Percentiles rank a stretch among this genome's conserved stretches.
phyloP scores from a whole-genome alignment of 1,140 invertebrate genomes.

The Drosophila willistoni region DNA sequence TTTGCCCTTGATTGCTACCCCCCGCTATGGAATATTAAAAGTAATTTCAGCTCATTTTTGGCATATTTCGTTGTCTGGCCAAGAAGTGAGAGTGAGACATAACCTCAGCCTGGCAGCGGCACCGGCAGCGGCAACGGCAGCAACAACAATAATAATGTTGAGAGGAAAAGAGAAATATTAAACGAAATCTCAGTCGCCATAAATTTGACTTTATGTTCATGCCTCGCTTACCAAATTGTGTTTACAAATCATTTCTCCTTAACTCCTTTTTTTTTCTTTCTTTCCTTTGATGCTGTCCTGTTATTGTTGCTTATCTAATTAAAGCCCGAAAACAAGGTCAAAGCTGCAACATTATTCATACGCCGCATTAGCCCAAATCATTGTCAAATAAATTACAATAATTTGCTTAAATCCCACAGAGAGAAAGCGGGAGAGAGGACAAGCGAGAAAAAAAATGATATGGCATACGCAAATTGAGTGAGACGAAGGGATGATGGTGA shows the following conservation, averaged over 20 bases:
- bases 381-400: slow-evolving; percentile 77
- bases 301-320: slow-evolving; percentile 59
- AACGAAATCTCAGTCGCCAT: slow-evolving; percentile 71
- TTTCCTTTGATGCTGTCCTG: slow-evolving; percentile 8
- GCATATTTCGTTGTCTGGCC: slow-evolving; percentile 69
- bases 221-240: slow-evolving; percentile 75
- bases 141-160: background rate
- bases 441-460: slow-evolving; percentile 14
- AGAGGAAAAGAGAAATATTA: slow-evolving; percentile 44
- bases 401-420: slow-evolving; percentile 67
- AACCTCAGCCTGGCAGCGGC: slow-evolving; percentile 32
- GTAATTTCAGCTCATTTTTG: slow-evolving; percentile 77
- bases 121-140: slow-evolving; percentile 22
- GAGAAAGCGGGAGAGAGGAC: background rate
- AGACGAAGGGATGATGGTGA: background rate
- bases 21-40: slow-evolving; percentile 68
- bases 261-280: slow-evolving; percentile 22
- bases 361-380: slow-evolving; percentile 74
- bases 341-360: slow-evolving; percentile 72
- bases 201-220: slow-evolving; percentile 81
- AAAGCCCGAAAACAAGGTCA: slow-evolving; percentile 55
- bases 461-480: background rate
- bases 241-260: slow-evolving; percentile 63
- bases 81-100: slow-evolving; percentile 5
- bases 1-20: background rate